Base-by-base conservation (phyloP, 2,888 invertebrate genomes). In the Chouioia cunea region DNA sequence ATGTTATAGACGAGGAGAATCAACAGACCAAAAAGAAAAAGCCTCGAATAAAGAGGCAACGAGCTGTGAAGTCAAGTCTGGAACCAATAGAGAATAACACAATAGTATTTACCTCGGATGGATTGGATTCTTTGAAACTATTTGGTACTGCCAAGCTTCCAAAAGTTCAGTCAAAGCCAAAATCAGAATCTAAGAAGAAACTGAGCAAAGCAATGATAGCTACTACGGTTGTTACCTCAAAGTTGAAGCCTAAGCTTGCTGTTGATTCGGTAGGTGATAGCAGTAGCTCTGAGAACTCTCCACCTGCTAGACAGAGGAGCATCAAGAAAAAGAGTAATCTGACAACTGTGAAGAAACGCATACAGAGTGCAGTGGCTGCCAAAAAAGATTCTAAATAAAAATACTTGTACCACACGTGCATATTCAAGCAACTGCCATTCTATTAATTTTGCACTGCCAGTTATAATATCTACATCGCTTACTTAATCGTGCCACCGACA, bases 171-270 rank as follows among this genome's bases (percentile, higher is more conserved):
- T 73, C 65, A n/a, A 74, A 79, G 78, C 58, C 72, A 70, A 71
- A 87, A 84, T 74, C 82, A 71, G 78, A 80, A 36, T n/a, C 76
- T 10, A 75, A 78, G 79, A 53, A 82, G 71, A 88, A 88, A 72
- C 90, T 91, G 77, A 89, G 89, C 78, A 90, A 90, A 52, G 52
- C 36, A 20, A 86, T 89, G 73, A 89, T 91, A 0, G 89, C 90
- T 36, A 89, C 90, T 14, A 89, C 90, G 6, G 75, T 76, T 16
- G 66, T 75, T 14, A 75, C 77, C 4, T 70, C 76, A 12, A 79
- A 80, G 50, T 62, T 69, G 18, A 79, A 77, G 70, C 65, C 58
- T 46, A 77, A 78, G 65, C 59, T 65, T 18, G 58, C 73, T 2
- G 54, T 69, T 15, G 77, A 79, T 64, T 74, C 76, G 6, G 75